Conservation (phyloP, 2,797 vertebrate genomes). For the Pseudomugil tenellus region DNA sequence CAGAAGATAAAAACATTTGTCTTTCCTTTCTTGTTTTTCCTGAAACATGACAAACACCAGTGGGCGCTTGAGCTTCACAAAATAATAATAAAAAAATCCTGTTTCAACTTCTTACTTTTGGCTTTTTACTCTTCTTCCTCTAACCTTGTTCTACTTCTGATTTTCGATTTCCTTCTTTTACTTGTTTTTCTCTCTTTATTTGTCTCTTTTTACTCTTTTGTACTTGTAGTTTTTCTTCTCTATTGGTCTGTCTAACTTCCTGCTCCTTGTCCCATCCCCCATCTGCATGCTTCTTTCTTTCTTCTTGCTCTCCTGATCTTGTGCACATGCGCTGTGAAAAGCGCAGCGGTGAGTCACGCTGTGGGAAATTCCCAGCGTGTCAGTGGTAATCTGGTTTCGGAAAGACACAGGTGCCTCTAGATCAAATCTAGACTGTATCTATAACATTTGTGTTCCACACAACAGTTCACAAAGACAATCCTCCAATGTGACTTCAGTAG, state of each 20-base stretch:
- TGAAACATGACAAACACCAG: slow-evolving; percentile 67
- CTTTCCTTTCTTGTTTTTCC: slow-evolving; percentile 1
- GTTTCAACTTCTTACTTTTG: slow-evolving; percentile 10
- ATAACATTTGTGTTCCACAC: slow-evolving; percentile 68
- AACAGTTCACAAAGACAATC: slow-evolving; percentile 55
- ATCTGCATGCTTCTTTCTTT: slow-evolving; percentile 40
- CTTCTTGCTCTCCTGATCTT: slow-evolving; percentile 52
- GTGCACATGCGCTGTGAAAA: slow-evolving; percentile 68
- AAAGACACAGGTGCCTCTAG: slow-evolving; percentile 73
- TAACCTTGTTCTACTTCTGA: slow-evolving; percentile 16
- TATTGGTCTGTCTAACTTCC: slow-evolving; percentile 47
- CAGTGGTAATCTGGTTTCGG: slow-evolving; percentile 67
- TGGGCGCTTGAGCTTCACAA: slow-evolving; percentile 63
- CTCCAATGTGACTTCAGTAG: slow-evolving; percentile 40
- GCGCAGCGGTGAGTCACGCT: slow-evolving; percentile 78
- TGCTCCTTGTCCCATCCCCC: slow-evolving; percentile 49
- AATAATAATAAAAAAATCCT: slow-evolving; percentile 1
- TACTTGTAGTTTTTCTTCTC: slow-evolving; percentile 12
- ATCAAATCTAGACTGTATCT: slow-evolving; percentile 63
- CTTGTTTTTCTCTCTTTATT: background rate
- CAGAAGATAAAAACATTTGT: slow-evolving; percentile 26
- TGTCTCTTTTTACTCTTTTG: slow-evolving; percentile 14
- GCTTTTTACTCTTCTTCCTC: slow-evolving; percentile 15
- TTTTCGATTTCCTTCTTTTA: slow-evolving; percentile 37
- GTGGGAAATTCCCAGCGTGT: slow-evolving; percentile 85